Evolutionary conservation across 1,140 invertebrate genomes (phyloP).

Genomic region (Musca domestica): DNA sequence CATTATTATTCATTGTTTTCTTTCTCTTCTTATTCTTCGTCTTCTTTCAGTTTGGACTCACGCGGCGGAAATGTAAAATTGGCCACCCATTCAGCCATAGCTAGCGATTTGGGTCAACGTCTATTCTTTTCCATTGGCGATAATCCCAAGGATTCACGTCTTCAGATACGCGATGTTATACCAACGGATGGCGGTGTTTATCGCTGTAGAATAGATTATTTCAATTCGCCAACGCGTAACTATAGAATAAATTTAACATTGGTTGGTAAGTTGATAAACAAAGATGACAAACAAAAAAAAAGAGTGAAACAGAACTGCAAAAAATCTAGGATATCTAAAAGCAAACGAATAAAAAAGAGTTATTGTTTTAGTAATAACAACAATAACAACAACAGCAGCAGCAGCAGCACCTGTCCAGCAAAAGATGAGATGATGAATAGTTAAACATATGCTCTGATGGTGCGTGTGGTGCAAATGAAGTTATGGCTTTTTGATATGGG

Average conservation of each 20-base stretch:
- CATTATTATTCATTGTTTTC: background rate
- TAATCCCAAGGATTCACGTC: slow-evolving; percentile 65
- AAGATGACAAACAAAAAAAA: too few species aligned
- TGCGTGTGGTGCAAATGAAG: too few species aligned
- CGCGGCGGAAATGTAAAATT: slow-evolving; percentile 63
- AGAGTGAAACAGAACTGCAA: too few species aligned
- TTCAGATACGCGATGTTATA: slow-evolving; percentile 71
- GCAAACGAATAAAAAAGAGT: too few species aligned
- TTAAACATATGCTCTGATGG: too few species aligned
- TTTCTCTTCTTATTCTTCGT: slow-evolving; percentile 40
- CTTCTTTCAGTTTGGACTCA: slow-evolving; percentile 68
- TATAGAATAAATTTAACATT: slow-evolving; percentile 80
- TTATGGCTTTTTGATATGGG: too few species aligned
- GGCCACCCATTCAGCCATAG: slow-evolving; percentile 71
- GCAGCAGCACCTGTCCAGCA: too few species aligned
- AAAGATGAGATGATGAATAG: too few species aligned
- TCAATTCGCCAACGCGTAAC: slow-evolving; percentile 80
- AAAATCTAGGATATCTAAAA: too few species aligned
- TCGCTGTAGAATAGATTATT: slow-evolving; percentile 80
- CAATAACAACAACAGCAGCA: too few species aligned
- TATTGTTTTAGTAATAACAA: too few species aligned
- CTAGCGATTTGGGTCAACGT: slow-evolving; percentile 70
- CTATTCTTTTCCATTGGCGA: slow-evolving; percentile 73
- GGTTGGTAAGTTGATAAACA: slow-evolving; percentile 71
- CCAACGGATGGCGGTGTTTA: slow-evolving; percentile 75